Base-by-base conservation (phyloP, 2,888 invertebrate species). In the Athrips mouffetella region DNA sequence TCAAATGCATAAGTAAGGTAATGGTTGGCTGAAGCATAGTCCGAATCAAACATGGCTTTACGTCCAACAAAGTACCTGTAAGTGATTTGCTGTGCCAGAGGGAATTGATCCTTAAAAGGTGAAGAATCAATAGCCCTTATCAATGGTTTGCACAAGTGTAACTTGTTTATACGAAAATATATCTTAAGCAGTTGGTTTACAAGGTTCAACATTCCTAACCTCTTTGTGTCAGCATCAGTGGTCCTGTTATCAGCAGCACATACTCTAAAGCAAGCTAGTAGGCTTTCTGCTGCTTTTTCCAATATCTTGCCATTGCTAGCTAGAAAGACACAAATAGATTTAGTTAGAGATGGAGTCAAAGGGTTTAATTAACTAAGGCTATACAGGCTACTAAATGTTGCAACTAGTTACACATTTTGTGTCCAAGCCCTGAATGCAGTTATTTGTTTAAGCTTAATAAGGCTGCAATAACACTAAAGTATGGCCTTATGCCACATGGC, bases 1-100 rank as follows among this genome's bases (percentile, higher is more conserved):
- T 94, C 92, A 76, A 99, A 99, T 0, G 99, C 98, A 79, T 94
- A 99, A 0, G 96, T 93, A 16, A 99, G 82, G 69, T 94, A 96
- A 70, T 96, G 94, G 75, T 99, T 98, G 16, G 99, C 99, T 79
- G 92, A 91, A 76, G 94, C 94, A 71, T 98, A 98, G 73, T 99
- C 97, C 48, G 97, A 97, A 80, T 99, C 99, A 76, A 99, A 99
- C 97, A 99, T 98, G 2, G 98, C 96, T 76, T 99, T 98, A 23
- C 98, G 91, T 0, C 99, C 99, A 13, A 98, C 96, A 83, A 97
- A 99, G 80, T 98, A 98, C 70, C 95, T 95, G 80, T 98, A 99
- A 0, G 99, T 99, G 47, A 99, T 96, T 72, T 96, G 94, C 73
- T 99, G 98, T 7, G 97, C 94, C 51, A 98, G 80, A 1, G 96